phyloP scores from a whole-genome alignment of 53 echinoderm and acorn worm genomes.

The Echinometra lucunter region DNA sequence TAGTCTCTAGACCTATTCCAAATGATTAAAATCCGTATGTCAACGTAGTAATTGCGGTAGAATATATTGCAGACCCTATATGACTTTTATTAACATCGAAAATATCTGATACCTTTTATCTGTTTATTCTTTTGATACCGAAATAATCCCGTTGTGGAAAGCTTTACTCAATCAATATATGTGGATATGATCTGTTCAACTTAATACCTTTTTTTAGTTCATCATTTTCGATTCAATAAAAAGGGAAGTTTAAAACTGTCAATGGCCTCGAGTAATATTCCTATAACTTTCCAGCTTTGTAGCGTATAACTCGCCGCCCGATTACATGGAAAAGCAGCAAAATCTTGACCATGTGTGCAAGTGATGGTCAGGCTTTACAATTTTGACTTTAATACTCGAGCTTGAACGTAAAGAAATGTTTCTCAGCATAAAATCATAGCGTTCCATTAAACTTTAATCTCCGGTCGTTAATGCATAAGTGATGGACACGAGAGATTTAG shows the following conservation, averaged over 20 bases:
- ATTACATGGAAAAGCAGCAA: not conserved
- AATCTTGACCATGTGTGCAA: not conserved
- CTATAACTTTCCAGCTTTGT: not conserved
- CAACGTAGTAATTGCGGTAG: too few species aligned
- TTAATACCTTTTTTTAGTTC: not conserved
- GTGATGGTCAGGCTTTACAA: not conserved
- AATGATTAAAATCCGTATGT: too few species aligned
- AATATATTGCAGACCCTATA: too few species aligned
- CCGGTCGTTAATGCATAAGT: conserved; percentile 48
- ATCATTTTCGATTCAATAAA: not conserved
- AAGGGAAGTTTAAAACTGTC: not conserved
- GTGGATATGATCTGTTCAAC: not conserved
- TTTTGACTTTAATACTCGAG: not conserved
- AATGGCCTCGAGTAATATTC: not conserved
- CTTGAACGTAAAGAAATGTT: not conserved
- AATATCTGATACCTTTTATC: too few species aligned
- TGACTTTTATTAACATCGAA: too few species aligned
- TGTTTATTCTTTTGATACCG: not conserved
- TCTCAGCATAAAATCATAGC: not conserved
- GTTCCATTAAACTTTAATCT: conserved; percentile 28
- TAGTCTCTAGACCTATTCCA: too few species aligned
- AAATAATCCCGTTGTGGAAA: not conserved
- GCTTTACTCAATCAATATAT: not conserved
- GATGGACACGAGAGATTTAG: not conserved
- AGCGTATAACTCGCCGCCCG: not conserved